phyloP scores from a whole-genome alignment of 1,140 invertebrate genomes.

The Cyphomyrmex costatus region DNA sequence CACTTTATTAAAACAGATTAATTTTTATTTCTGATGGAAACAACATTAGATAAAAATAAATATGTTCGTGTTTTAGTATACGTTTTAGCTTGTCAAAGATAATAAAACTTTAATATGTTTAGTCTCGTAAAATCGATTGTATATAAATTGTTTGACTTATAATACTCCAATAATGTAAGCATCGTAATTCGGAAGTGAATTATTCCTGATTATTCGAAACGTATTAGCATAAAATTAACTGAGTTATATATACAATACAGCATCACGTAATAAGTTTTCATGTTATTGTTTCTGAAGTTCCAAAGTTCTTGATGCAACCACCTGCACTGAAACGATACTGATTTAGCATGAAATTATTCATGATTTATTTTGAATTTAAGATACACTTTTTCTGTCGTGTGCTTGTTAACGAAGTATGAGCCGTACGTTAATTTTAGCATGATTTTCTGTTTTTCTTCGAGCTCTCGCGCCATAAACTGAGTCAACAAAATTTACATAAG shows the following conservation, averaged over 20 bases:
- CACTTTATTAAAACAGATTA: not conserved
- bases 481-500: conserved; percentile 52
- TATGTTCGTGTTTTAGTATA: not conserved
- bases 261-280: conserved; percentile 2
- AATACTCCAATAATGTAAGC: not conserved
- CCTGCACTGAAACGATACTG: not conserved
- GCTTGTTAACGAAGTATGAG: not conserved
- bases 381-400: not conserved
- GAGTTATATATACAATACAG: not conserved
- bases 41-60: conserved; percentile 10
- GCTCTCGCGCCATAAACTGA: not conserved
- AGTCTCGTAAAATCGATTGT: not conserved
- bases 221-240: not conserved
- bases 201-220: not conserved
- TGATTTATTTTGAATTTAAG: conserved; percentile 16
- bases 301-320: not conserved
- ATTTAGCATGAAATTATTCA: conserved; percentile 3
- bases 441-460: conserved; percentile 33
- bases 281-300: not conserved
- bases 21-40: not conserved
- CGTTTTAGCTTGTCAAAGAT: not conserved
- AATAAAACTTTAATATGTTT: not conserved
- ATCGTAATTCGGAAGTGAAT: not conserved
- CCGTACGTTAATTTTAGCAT: not conserved
- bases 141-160: not conserved